Percentiles rank a stretch among this genome's conserved stretches.
Evolutionary conservation across 2,797 vertebrate genomes (phyloP).

Genomic region (Spinus pinus): DNA sequence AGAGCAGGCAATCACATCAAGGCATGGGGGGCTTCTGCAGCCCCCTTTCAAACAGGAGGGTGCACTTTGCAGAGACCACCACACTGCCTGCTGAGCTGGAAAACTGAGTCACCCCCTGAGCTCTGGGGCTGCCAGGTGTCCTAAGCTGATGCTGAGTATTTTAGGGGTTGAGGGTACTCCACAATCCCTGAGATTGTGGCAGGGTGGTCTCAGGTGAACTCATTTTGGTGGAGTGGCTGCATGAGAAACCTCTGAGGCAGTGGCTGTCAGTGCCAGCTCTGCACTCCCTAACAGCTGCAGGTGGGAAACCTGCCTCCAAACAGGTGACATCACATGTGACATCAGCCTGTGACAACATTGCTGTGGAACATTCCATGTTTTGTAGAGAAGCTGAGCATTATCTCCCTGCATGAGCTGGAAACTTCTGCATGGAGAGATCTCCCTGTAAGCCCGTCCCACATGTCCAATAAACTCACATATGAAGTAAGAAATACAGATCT

Average conservation of each 20-base stretch:
- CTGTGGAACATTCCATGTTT: background rate
- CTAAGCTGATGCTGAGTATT: background rate
- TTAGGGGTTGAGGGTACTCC: background rate
- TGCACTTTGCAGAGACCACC: background rate
- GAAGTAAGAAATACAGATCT: background rate
- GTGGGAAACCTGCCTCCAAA: background rate
- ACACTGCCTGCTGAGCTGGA: background rate
- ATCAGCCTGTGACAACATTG: background rate
- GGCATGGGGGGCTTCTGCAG: background rate
- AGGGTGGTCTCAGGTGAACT: background rate
- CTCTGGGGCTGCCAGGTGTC: background rate
- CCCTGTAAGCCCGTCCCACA: background rate
- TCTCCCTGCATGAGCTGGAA: background rate
- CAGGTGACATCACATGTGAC: background rate
- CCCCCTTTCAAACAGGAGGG: background rate
- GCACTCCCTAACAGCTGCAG: background rate
- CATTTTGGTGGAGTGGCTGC: background rate
- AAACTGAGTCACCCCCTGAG: background rate
- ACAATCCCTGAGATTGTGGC: accelerated
- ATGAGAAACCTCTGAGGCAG: background rate
- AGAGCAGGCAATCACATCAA: background rate
- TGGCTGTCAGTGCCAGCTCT: background rate
- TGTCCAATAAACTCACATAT: background rate
- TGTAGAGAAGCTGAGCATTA: background rate
- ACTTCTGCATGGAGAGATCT: background rate